Percentiles rank a stretch among this genome's conserved stretches.
These are phyloP conservation scores for Fulica atra DNA, from an alignment of 2,113 vertebrate species.

Conservation along the genomic window DNA sequence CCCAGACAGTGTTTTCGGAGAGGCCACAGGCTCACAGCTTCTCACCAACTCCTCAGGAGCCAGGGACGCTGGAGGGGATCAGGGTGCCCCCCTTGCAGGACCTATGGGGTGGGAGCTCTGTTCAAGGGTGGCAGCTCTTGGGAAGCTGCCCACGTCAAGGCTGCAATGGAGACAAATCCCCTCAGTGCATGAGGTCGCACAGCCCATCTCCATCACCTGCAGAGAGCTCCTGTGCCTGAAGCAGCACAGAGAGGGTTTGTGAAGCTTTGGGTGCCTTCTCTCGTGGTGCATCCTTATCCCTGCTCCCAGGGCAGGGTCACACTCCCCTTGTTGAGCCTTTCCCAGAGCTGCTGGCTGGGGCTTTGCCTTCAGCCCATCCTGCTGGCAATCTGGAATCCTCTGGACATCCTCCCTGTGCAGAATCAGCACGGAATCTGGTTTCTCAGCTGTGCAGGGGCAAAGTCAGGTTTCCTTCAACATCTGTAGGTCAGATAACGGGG, in stretches of 20 bases:
- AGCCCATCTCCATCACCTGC: neutral
- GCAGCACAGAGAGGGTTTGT: too few relatives aligned
- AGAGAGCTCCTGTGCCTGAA: neutral
- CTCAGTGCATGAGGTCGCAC: neutral
- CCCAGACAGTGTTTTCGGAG: neutral
- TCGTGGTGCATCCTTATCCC: fast-evolving
- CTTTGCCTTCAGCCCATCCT: neutral
- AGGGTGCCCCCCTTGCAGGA: neutral
- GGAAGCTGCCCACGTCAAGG: neutral
- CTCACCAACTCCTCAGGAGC: neutral
- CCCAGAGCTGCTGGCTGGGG: fast-evolving
- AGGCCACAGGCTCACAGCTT: neutral
- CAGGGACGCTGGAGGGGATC: neutral
- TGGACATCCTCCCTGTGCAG: neutral
- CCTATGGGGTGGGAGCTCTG: neutral
- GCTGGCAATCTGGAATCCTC: neutral
- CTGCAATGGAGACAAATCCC: neutral
- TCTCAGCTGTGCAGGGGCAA: neutral
- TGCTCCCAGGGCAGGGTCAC: neutral
- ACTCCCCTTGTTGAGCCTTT: neutral
- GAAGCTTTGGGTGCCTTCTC: too few relatives aligned
- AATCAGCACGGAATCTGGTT: neutral
- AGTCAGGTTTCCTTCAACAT: neutral
- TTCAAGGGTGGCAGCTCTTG: neutral
- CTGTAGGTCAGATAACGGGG: neutral